Evolutionary conservation across 1,140 invertebrate species (phyloP).

Genomic region (Ctenoplectra terminalis): DNA sequence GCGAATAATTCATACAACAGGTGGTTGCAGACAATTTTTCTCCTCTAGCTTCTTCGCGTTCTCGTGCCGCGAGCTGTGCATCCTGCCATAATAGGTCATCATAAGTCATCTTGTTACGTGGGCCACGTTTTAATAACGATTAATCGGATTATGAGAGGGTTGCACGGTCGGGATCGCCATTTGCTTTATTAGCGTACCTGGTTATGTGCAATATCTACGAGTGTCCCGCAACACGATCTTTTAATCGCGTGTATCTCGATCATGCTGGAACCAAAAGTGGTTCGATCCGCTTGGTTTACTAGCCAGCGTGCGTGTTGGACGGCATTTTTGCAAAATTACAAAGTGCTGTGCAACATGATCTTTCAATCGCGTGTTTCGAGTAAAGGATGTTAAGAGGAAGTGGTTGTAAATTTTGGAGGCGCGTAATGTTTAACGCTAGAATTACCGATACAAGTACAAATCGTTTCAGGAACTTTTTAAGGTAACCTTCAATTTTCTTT

Average conservation of each 20-base stretch:
- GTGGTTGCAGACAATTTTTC: constrained; percentile 10
- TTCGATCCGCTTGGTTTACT: background rate
- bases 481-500: too few species aligned
- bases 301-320: too few species aligned
- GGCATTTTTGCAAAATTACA: background rate
- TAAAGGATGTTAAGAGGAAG: background rate
- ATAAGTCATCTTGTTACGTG: too few species aligned
- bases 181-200: background rate
- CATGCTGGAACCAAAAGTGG: background rate
- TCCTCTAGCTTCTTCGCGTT: background rate
- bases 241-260: background rate
- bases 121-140: constrained; percentile 14
- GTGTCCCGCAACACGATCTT: background rate
- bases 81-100: constrained; percentile 21
- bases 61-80: background rate
- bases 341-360: background rate
- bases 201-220: background rate
- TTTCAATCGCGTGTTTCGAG: background rate
- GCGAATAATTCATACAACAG: constrained; percentile 45
- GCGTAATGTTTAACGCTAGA: too few species aligned
- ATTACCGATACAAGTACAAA: too few species aligned
- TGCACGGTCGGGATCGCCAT: too few species aligned
- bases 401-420: background rate
- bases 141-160: constrained; percentile 34
- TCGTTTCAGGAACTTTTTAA: too few species aligned